A percentile compares a stretch with the other conserved stretches of the same genome.
These are phyloP conservation scores for Agrilus biguttatus DNA, from an alignment of 2,888 invertebrate species.

Conservation along the genomic window DNA sequence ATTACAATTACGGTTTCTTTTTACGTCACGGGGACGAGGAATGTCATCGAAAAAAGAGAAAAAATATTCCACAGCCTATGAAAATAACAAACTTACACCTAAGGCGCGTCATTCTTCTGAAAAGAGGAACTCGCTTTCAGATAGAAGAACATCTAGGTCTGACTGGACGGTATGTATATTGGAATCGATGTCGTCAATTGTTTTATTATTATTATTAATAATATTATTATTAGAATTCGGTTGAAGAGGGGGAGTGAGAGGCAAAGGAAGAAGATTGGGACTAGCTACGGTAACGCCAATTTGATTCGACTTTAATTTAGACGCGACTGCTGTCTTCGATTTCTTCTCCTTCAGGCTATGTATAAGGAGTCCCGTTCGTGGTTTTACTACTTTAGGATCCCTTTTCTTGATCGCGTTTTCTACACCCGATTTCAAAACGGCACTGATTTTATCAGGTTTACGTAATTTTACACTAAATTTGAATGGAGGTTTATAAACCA, in stretches of 20 bases:
- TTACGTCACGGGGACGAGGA: too few species aligned
- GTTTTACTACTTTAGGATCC: constrained; percentile 11
- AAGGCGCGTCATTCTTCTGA: constrained; percentile 31
- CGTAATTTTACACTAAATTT: constrained; percentile 70
- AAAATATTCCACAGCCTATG: constrained; percentile 17
- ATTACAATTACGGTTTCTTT: too few species aligned
- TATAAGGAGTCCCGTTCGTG: constrained; percentile 35
- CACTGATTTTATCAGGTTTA: constrained; percentile 53
- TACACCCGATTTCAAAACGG: constrained; percentile 42
- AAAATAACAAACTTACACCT: constrained; percentile 3
- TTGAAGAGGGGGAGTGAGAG: constrained; percentile 13
- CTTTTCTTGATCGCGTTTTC: constrained; percentile 24
- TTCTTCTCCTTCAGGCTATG: constrained; percentile 24
- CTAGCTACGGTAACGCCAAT: constrained; percentile 13
- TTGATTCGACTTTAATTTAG: constrained; percentile 15
- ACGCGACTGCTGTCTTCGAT: constrained; percentile 18
- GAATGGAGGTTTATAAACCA: constrained; percentile 78
- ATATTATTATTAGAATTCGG: constrained; percentile 5
- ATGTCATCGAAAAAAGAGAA: constrained; percentile 2
- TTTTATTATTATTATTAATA: constrained; percentile 10
- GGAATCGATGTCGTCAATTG: constrained; percentile 33
- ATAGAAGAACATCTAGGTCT: constrained; percentile 43
- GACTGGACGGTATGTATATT: constrained; percentile 46
- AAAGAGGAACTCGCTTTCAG: constrained; percentile 41
- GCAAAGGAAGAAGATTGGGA: constrained; percentile 14